These are phyloP conservation scores for Zosterops japonicus DNA, from an alignment of 2,113 vertebrate species.

Conservation along the genomic window DNA sequence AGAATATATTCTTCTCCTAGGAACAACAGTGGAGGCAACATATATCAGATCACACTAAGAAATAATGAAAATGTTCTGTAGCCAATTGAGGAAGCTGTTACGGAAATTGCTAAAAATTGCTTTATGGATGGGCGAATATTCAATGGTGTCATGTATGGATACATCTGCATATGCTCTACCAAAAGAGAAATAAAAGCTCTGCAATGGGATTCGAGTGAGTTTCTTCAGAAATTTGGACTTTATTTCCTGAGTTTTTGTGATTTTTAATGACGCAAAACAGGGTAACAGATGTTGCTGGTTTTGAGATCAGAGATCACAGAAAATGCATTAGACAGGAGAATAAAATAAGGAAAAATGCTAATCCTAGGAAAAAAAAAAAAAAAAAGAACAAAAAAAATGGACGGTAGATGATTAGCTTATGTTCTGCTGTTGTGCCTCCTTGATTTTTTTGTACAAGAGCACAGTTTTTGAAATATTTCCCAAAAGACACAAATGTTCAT, in stretches of 20 bases:
- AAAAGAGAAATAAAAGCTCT: background rate
- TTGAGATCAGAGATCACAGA: background rate
- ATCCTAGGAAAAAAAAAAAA: background rate
- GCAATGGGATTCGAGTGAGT: background rate
- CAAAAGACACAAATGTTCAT: background rate
- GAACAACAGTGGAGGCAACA: background rate
- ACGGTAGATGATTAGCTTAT: background rate
- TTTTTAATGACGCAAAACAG: background rate
- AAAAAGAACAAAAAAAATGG: background rate
- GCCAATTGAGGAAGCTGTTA: background rate
- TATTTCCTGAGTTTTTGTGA: background rate
- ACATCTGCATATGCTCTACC: background rate
- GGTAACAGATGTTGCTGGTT: background rate
- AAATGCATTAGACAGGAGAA: background rate
- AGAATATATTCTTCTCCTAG: conserved; percentile 86
- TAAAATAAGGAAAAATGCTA: background rate
- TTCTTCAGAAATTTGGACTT: background rate
- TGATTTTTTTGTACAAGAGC: background rate
- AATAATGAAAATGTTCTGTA: background rate
- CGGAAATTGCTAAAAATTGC: background rate
- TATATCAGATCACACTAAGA: background rate
- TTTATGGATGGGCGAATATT: background rate
- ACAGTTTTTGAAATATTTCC: background rate
- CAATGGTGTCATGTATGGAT: background rate
- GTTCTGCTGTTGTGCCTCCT: background rate